Evolutionary conservation across 1,140 invertebrate genomes (phyloP).

Genomic region (Chrysopa pallens): DNA sequence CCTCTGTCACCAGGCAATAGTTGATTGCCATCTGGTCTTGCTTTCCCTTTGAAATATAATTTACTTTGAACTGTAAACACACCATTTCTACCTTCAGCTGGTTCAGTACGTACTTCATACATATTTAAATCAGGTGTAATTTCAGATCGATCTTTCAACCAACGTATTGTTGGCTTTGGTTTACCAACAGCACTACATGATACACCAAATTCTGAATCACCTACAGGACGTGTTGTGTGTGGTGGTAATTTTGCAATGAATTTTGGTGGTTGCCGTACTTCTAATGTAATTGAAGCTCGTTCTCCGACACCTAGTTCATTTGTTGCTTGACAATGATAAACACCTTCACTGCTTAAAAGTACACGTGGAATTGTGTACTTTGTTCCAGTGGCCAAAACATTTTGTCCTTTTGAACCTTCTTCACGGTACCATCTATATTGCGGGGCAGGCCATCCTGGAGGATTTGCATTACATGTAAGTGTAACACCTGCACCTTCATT

Average conservation of each 20-base stretch:
- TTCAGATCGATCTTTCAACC: slow-evolving; percentile 73
- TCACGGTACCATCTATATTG: slow-evolving; percentile 74
- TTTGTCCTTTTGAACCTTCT: slow-evolving; percentile 37
- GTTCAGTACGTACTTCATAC: slow-evolving; percentile 62
- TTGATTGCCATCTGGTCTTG: slow-evolving; percentile 52
- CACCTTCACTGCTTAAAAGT: slow-evolving; percentile 66
- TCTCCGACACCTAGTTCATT: slow-evolving; percentile 77
- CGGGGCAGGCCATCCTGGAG: slow-evolving; percentile 75
- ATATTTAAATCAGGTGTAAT: slow-evolving; percentile 51
- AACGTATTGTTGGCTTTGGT: slow-evolving; percentile 61
- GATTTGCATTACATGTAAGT: slow-evolving; percentile 67
- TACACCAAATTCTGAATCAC: slow-evolving; percentile 60
- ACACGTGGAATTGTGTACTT: slow-evolving; percentile 73
- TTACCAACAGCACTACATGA: slow-evolving; percentile 74
- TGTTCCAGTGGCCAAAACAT: slow-evolving; percentile 50
- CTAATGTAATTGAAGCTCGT: slow-evolving; percentile 59
- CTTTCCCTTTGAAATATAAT: slow-evolving; percentile 58
- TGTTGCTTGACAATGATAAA: slow-evolving; percentile 73
- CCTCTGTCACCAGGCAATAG: slow-evolving; percentile 68
- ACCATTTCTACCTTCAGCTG: slow-evolving; percentile 50
- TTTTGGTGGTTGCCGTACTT: slow-evolving; percentile 72
- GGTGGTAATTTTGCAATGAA: slow-evolving; percentile 69
- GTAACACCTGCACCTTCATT: slow-evolving; percentile 69
- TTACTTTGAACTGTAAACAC: slow-evolving; percentile 72
- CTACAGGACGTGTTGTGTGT: slow-evolving; percentile 59